Percentiles rank a stretch among this genome's conserved stretches.
These are phyloP conservation scores for Falcunculus frontatus DNA, from an alignment of 2,113 vertebrate genomes.

Conservation along the genomic window DNA sequence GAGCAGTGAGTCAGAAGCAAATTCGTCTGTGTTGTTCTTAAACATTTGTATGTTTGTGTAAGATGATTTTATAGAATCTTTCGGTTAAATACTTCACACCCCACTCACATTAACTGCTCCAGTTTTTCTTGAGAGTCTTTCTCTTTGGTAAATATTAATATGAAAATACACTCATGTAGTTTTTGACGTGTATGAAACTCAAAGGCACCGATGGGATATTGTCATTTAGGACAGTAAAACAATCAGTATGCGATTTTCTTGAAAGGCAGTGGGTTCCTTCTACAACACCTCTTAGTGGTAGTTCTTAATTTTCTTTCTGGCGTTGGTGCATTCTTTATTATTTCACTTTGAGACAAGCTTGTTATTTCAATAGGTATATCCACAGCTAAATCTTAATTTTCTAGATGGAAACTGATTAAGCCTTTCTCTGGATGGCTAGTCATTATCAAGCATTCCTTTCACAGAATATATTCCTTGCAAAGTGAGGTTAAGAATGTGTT, in stretches of 20 bases:
- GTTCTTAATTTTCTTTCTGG: neutral
- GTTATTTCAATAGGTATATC: neutral
- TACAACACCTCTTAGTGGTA: neutral
- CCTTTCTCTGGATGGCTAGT: neutral
- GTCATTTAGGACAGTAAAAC: neutral
- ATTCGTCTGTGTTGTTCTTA: neutral
- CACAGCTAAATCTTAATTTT: neutral
- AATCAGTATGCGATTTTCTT: neutral
- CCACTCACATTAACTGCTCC: neutral
- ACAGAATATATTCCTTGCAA: neutral
- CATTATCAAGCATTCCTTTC: neutral
- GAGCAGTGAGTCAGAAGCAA: neutral
- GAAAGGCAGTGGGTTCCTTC: neutral
- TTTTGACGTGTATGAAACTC: neutral
- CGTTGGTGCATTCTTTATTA: neutral
- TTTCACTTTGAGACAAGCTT: neutral
- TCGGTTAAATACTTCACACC: neutral
- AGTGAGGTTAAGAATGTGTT: neutral
- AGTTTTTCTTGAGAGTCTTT: neutral
- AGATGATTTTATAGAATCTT: neutral
- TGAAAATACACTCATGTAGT: neutral
- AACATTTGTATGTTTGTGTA: neutral
- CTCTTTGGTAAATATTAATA: neutral
- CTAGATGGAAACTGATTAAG: neutral
- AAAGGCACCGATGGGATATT: neutral